Conservation (phyloP, 2,113 vertebrate species). For the Pristiophorus japonicus region DNA sequence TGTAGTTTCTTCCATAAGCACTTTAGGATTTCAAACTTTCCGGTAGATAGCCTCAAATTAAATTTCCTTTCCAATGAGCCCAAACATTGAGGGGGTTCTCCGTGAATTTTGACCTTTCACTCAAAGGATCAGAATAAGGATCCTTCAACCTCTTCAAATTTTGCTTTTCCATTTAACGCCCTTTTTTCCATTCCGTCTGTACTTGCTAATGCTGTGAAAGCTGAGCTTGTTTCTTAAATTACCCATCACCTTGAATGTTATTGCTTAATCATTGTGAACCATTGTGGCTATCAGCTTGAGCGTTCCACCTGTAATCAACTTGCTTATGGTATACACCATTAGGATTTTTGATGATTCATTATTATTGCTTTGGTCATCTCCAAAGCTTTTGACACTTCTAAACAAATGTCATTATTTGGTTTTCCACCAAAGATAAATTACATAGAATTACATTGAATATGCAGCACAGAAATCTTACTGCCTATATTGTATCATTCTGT, state of each 20-base stretch:
- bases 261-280: background rate
- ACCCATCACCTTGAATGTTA: background rate
- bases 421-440: background rate
- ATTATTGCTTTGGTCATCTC: background rate
- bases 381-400: background rate
- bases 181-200: background rate
- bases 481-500: background rate
- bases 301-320: background rate
- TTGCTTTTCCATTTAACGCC: background rate
- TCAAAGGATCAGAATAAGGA: background rate
- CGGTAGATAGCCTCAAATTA: too few relatives aligned
- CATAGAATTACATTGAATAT: background rate
- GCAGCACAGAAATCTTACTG: background rate
- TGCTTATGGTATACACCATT: background rate
- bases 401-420: background rate
- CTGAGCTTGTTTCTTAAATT: background rate
- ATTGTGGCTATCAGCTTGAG: background rate
- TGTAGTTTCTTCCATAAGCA: too few relatives aligned
- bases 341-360: background rate
- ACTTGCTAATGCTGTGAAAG: background rate
- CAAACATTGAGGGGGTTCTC: too few relatives aligned
- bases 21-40: too few relatives aligned
- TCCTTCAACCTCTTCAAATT: background rate
- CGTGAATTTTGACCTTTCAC: too few relatives aligned
- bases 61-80: too few relatives aligned